Percentiles rank a stretch among this genome's conserved stretches.
phyloP scores from a whole-genome alignment of 2,797 vertebrate genomes.

The Hyperoplus lanceolatus region DNA sequence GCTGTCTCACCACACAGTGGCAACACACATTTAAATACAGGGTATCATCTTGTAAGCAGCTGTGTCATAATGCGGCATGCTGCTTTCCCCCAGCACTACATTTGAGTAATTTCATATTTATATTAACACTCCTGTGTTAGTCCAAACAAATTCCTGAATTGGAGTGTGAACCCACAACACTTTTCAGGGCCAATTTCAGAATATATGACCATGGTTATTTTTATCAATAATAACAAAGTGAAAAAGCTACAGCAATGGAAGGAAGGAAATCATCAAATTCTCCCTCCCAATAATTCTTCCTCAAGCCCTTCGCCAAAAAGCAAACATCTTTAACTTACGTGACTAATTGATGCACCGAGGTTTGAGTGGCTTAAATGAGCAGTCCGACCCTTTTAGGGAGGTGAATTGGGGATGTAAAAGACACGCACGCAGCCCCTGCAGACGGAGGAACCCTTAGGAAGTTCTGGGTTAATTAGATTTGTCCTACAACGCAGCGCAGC shows the following conservation, averaged over 20 bases:
- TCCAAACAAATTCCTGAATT: conserved; percentile 32
- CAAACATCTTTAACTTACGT: conserved; percentile 37
- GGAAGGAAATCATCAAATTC: conserved; percentile 15
- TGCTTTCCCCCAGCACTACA: conserved; percentile 29
- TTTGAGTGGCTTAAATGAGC: conserved; percentile 65
- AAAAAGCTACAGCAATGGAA: background rate
- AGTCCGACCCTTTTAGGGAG: conserved; percentile 73
- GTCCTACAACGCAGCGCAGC: conserved; percentile 80
- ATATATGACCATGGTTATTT: background rate
- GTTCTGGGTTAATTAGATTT: conserved; percentile 86
- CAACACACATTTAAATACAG: conserved; percentile 44
- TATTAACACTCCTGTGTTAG: conserved; percentile 20
- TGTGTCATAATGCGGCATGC: conserved; percentile 46
- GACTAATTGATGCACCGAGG: conserved; percentile 52
- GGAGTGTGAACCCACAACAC: background rate
- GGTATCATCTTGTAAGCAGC: conserved; percentile 35
- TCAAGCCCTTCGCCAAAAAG: conserved; percentile 23
- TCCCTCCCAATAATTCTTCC: conserved; percentile 6
- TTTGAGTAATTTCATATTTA: conserved; percentile 36
- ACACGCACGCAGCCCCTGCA: conserved; percentile 61
- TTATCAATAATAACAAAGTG: conserved; percentile 11
- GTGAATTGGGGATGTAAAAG: conserved; percentile 67
- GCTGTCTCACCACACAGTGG: conserved; percentile 62
- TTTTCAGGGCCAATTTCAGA: conserved; percentile 18
- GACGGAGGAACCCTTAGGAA: conserved; percentile 80